A percentile compares a stretch with the other conserved stretches of the same genome.
Evolutionary conservation across 2,888 invertebrate genomes (phyloP).

Genomic region (Psylliodes chrysocephalus): DNA sequence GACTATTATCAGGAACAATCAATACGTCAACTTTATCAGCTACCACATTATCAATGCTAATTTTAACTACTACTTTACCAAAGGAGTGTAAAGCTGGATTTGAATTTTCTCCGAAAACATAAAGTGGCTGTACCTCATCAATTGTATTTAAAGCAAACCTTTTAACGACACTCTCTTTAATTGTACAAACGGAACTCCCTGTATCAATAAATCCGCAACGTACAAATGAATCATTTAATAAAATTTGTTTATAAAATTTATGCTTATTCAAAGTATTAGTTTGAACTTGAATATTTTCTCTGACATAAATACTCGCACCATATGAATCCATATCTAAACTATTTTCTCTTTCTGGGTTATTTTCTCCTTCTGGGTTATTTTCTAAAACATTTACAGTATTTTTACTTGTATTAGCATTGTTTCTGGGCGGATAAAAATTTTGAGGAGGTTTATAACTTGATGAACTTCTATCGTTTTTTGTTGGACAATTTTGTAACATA

Average conservation of each 20-base stretch:
- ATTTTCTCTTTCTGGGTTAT: too few species aligned
- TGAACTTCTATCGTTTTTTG: too few species aligned
- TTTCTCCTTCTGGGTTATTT: too few species aligned
- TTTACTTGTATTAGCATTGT: too few species aligned
- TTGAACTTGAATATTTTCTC: too few species aligned
- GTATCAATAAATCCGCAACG: constrained; percentile 35
- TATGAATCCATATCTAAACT: too few species aligned
- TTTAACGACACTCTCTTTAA: constrained; percentile 36
- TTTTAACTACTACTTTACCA: not conserved
- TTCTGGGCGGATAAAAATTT: too few species aligned
- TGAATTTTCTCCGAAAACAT: not conserved
- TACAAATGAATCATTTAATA: not conserved
- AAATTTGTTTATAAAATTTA: constrained; percentile 6
- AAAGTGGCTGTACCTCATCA: constrained; percentile 6
- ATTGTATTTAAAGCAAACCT: constrained; percentile 2
- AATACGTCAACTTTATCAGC: constrained; percentile 37
- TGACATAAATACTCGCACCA: too few species aligned
- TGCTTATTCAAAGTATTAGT: too few species aligned
- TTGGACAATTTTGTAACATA: too few species aligned
- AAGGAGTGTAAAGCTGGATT: not conserved
- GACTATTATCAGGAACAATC: constrained; percentile 46
- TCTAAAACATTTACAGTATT: too few species aligned
- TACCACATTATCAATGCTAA: constrained; percentile 35
- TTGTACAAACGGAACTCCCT: constrained; percentile 46
- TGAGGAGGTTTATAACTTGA: too few species aligned